Conservation (phyloP, 2,888 invertebrate genomes). For the Venusia cambrica region DNA sequence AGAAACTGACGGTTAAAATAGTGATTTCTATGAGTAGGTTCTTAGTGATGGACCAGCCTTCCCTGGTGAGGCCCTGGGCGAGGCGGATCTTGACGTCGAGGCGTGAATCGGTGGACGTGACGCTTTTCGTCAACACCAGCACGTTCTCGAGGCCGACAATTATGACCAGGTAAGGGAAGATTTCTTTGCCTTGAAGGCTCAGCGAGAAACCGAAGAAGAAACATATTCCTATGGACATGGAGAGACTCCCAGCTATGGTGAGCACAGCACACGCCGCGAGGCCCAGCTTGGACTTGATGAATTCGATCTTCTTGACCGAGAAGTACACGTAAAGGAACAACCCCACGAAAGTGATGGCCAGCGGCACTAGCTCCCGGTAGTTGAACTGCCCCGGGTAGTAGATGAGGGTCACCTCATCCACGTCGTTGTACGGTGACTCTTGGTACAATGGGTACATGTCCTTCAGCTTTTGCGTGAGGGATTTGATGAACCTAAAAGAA, state of each 20-base stretch:
- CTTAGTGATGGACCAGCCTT: slow-evolving; percentile 98
- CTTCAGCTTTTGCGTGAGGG: slow-evolving; percentile 85
- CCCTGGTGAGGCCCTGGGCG: slow-evolving; percentile 97
- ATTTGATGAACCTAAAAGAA: slow-evolving; percentile 86
- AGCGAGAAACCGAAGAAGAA: slow-evolving; percentile 93
- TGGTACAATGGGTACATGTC: slow-evolving; percentile 88
- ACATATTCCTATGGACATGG: slow-evolving; percentile 95
- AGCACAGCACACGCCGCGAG: slow-evolving; percentile 94
- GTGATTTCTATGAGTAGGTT: slow-evolving; percentile 96
- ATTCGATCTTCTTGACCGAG: slow-evolving; percentile 96
- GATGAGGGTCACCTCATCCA: slow-evolving; percentile 81
- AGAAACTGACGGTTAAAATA: slow-evolving; percentile 94
- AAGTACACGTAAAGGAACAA: slow-evolving; percentile 97
- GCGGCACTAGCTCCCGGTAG: slow-evolving; percentile 90
- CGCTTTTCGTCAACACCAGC: slow-evolving; percentile 93
- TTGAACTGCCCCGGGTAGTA: slow-evolving; percentile 95
- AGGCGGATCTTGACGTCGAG: slow-evolving; percentile 97
- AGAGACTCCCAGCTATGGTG: slow-evolving; percentile 92
- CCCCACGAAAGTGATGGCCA: slow-evolving; percentile 91
- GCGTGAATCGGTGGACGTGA: slow-evolving; percentile 95
- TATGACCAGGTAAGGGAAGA: slow-evolving; percentile 97
- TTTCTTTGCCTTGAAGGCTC: slow-evolving; percentile 91
- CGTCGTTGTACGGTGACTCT: slow-evolving; percentile 57
- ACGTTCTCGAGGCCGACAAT: slow-evolving; percentile 97
- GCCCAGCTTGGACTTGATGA: slow-evolving; percentile 92